Evolutionary conservation across 2,113 vertebrate species (phyloP).

Genomic region (Oxyura jamaicensis): DNA sequence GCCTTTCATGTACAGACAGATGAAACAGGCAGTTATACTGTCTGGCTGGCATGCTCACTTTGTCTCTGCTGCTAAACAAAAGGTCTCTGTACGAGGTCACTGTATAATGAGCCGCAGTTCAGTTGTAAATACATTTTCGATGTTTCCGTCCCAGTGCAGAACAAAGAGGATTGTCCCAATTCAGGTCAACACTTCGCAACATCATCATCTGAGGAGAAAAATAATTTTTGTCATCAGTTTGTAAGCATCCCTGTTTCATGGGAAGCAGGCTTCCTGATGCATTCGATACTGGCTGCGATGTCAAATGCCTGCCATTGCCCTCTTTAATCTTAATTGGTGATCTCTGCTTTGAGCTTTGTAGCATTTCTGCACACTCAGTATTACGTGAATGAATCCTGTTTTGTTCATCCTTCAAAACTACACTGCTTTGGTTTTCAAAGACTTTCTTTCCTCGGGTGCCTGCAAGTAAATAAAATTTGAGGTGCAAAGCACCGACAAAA

Average conservation of each 20-base stretch:
- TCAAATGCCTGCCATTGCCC: neutral
- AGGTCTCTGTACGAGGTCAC: conserved; percentile 76
- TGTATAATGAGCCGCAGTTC: conserved; percentile 81
- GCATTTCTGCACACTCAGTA: neutral
- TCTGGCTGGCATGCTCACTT: conserved; percentile 73
- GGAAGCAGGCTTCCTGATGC: conserved; percentile 47
- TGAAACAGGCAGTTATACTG: conserved; percentile 65
- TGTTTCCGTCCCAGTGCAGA: conserved; percentile 78
- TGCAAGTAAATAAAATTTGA: neutral
- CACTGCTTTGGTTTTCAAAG: neutral
- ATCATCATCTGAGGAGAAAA: conserved; percentile 75
- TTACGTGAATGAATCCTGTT: neutral
- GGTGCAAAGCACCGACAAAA: neutral
- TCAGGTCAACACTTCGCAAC: conserved; percentile 78
- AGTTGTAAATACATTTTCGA: conserved; percentile 79
- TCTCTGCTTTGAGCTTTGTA: neutral
- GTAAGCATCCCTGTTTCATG: conserved; percentile 12
- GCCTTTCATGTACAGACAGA: conserved; percentile 66
- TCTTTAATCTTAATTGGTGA: conserved; percentile 20
- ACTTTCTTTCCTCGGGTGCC: neutral
- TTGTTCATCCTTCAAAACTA: neutral
- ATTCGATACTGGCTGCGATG: conserved; percentile 34
- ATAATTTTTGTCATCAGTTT: conserved; percentile 70
- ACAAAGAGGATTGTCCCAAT: conserved; percentile 80
- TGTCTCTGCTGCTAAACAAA: conserved; percentile 79